Base-by-base conservation (phyloP, 2,113 vertebrate genomes). In the Conger conger region DNA sequence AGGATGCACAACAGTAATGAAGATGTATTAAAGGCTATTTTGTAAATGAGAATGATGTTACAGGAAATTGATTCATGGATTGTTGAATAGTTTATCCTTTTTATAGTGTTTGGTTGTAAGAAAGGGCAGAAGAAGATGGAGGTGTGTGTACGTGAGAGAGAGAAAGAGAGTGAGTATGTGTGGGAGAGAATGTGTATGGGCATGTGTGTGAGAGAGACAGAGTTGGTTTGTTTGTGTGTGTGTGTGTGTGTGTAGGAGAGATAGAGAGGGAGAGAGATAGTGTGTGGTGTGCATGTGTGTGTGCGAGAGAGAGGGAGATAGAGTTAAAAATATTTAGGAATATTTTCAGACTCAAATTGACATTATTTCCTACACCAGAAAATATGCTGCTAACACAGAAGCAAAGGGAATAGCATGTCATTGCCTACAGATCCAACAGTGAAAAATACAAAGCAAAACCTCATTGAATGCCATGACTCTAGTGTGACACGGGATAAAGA, bases 191-290 rank as follows among this genome's bases (percentile, higher is more conserved):
- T 53, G 60, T 33, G 7, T 90, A 81, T 89, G 86, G n/a, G n/a
- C n/a, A n/a, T 89, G 87, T 88, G 73, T 45, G 77, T 36, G 27
- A 15, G 27, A n/a, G n/a, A n/a, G n/a, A n/a, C n/a, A n/a, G n/a
- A n/a, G n/a, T n/a, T n/a, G n/a, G n/a, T n/a, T n/a, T 81, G 83
- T 50, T 8, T 4, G 40, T 42, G 40, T 37, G n/a, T 36, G 33
- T 50, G 20, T 57, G 38, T 20, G 73, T 84, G 76, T 50, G 38
- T 9, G 30, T 73, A 33, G n/a, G 27, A 6, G 80, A 40, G 73
- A 20, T 40, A 15, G 38, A 35, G 68, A 45, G 50, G 79, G 68
- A 86, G 85, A 73, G 38, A 23, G 36, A 16, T 30, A 37, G 40
- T 1, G 5, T 33, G 33, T 76, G 3, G 2, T 53, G 60, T 42